Evolutionary conservation across 2,888 invertebrate genomes (phyloP), one percentile per base, ranked within the genome.

Genomic region (Taenaris catops): DNA sequence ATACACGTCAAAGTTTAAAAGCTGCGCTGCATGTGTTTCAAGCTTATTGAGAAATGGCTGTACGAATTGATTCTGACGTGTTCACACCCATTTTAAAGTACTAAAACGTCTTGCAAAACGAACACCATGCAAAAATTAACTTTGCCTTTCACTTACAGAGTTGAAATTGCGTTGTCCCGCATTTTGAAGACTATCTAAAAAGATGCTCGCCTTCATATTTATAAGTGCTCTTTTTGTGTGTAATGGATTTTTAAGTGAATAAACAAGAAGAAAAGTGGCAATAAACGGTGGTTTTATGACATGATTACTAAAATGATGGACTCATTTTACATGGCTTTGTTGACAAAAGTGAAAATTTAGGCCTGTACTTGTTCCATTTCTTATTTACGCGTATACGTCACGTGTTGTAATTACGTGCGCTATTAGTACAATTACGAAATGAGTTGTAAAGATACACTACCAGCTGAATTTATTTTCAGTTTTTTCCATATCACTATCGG

Each of bases 171-270:
- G 1, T 3, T 24, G 41, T n/a, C 1, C n/a, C n/a, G n/a, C n/a
- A n/a, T n/a, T n/a, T n/a, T 36, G 34, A 38, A 56, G 49, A 50
- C 57, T 60, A 58, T 61, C 53, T 56, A 61, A 63, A 58, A 65
- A 67, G 57, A 50, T 57, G 57, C 59, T 63, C 62, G 63, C 65
- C 61, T 64, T 70, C 63, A 72, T 74, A 74, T 81, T 78, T 80
- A 79, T 80, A 58, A 60, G 71, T 74, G 72, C 59, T 73, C 63
- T 78, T 75, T 79, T 74, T 73, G 62, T 58, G 65, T 74, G 72
- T 81, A 80, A 83, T 83, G 83, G 80, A 72, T 76, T 81, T 80
- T 80, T 80, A 81, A 81, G 76, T 79, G 76, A 78, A 79, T 80
- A 74, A 79, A 68, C 67, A 75, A 70, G 62, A 64, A 61, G 56